Base-by-base conservation (phyloP, 2,113 vertebrate species). In the Melierax canorus region DNA sequence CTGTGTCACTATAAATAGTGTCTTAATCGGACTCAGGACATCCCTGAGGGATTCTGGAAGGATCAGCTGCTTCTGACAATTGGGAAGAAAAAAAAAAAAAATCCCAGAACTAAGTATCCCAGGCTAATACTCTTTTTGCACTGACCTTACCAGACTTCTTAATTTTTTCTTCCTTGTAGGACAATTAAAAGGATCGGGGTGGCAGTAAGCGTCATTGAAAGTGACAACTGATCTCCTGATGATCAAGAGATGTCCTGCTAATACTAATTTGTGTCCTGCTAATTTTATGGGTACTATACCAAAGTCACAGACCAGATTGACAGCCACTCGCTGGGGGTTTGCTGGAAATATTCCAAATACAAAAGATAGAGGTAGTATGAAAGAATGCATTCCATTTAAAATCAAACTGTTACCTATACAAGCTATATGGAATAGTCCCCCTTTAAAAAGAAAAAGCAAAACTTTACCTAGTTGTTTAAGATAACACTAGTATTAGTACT, bases 21-120 rank as follows among this genome's bases (percentile, higher is more conserved):
- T 60, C 43, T 81, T 80, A 50, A 43, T 48, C 17, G 41, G 38
- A 69, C 3, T 86, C 79, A 62, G 91, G 36, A 59, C n/a, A 18
- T n/a, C 34, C 32, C 39, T 64, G 43, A 82, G 23, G 29, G 56
- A 81, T 88, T 81, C n/a, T 69, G 43, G 41, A 94, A 94, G 79
- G 36, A 45, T 51, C 39, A 77, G 11, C 12, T 78, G 9, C 30
- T 87, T 85, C 56, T 86, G 71, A 66, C 4, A 86, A 58, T 0
- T 9, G 6, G 29, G 45, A 1, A 19, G 0, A 10, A 15, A 5
- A 9, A 7, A 73, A 60, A 66, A 39, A 5, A 1, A 2, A 30
- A 21, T 71, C 55, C 50, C 59, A 15, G 77, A 87, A 19, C 2
- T 6, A 63, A 60, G 10, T 26, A 56, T 45, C 8, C 39, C 39